Percentiles rank a stretch among this genome's conserved stretches.
phyloP scores from a whole-genome alignment of 2,888 invertebrate genomes.

The Lasioglossum marginatum region DNA sequence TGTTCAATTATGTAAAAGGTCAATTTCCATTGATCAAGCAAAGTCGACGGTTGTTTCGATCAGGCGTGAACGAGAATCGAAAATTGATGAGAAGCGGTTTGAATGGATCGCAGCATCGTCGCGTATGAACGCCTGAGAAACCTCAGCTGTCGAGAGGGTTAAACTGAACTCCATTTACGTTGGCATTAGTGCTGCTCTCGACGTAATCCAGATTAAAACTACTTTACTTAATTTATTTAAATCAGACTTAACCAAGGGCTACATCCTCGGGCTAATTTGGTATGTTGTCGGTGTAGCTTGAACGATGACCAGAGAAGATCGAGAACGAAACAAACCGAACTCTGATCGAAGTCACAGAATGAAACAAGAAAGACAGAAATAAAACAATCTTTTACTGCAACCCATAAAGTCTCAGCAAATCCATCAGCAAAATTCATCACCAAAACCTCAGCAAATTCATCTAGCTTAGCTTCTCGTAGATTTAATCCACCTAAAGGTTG shows the following conservation, averaged over 20 bases:
- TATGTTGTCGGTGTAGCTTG: neutral
- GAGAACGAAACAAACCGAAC: neutral
- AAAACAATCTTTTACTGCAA: neutral
- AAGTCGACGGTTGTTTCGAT: neutral
- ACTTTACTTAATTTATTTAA: constrained; percentile 6
- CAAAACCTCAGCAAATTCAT: no score
- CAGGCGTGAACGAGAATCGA: neutral
- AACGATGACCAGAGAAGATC: neutral
- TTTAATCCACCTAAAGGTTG: no score
- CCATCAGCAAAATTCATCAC: no score
- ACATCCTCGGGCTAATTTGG: constrained; percentile 1
- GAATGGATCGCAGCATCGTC: neutral
- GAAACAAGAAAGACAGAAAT: no score
- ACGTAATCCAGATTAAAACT: constrained; percentile 6
- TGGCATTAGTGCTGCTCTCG: neutral
- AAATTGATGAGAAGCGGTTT: neutral
- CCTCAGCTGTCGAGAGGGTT: constrained; percentile 6
- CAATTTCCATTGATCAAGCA: neutral
- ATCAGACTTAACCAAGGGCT: constrained; percentile 6
- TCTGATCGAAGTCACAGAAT: neutral
- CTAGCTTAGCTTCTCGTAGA: no score
- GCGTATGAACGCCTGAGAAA: neutral
- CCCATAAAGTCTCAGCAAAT: no score
- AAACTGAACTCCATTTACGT: constrained; percentile 6
- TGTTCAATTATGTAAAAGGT: neutral